phyloP scores from a whole-genome alignment of 1,140 invertebrate species.

The Cydia splendana region DNA sequence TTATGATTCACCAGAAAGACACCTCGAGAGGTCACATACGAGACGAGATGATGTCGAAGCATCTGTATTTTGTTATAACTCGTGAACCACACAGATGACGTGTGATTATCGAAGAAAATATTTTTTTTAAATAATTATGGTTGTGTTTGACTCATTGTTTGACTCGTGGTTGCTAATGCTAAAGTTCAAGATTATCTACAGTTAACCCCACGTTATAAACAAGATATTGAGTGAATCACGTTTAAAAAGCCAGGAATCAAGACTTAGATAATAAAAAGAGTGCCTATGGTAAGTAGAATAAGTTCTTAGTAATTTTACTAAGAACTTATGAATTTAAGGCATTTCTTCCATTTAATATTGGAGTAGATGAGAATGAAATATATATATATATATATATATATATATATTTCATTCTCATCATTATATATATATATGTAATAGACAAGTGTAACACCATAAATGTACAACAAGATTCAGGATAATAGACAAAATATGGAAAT shows the following conservation, averaged over 20 bases:
- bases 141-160: background rate
- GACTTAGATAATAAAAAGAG: too few relatives aligned
- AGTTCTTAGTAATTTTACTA: too few relatives aligned
- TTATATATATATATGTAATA: too few relatives aligned
- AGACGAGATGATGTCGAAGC: background rate
- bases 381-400: too few relatives aligned
- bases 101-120: background rate
- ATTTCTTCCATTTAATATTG: too few relatives aligned
- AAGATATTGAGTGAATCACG: background rate
- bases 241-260: background rate
- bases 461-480: too few relatives aligned
- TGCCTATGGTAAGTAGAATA: too few relatives aligned
- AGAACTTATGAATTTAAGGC: too few relatives aligned
- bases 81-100: background rate
- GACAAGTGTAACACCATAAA: too few relatives aligned
- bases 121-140: background rate
- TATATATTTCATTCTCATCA: too few relatives aligned
- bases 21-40: background rate
- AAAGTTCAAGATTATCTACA: background rate
- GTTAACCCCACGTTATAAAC: slow-evolving; percentile 11
- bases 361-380: too few relatives aligned
- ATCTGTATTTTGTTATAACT: background rate
- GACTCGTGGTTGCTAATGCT: background rate
- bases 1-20: background rate
- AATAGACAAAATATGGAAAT: too few relatives aligned